Evolutionary conservation across 1,140 invertebrate species (phyloP).

Genomic region (Stegodyphus mimosarum): DNA sequence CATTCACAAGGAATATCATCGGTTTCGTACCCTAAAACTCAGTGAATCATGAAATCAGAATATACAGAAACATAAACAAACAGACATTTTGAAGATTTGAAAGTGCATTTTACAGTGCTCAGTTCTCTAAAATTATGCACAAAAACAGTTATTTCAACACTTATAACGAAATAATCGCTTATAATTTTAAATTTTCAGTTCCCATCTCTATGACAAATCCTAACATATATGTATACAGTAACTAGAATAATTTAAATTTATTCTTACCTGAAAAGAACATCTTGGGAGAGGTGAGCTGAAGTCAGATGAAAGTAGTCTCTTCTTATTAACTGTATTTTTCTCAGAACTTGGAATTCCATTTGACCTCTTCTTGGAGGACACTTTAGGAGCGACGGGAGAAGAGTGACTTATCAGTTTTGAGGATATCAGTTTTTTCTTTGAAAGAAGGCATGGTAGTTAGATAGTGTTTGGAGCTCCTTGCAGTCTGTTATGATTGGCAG

Average conservation of each 20-base stretch:
- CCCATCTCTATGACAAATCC: too few relatives aligned
- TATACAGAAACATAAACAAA: too few relatives aligned
- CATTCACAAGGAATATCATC: too few relatives aligned
- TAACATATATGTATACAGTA: too few relatives aligned
- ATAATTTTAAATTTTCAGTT: too few relatives aligned
- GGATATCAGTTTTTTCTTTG: constrained; percentile 12
- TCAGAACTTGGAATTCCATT: background rate
- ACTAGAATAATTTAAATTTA: background rate
- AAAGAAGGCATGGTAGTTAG: background rate
- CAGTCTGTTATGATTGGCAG: background rate
- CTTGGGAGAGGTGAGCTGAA: constrained; percentile 24
- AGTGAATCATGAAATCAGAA: too few relatives aligned
- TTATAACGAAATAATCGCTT: too few relatives aligned
- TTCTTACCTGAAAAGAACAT: constrained; percentile 53
- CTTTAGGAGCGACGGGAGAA: constrained; percentile 1
- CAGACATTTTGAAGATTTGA: too few relatives aligned
- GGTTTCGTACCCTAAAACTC: too few relatives aligned
- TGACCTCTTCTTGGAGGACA: constrained; percentile 29
- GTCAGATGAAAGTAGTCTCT: constrained; percentile 34
- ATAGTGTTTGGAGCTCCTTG: background rate
- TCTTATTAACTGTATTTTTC: constrained; percentile 8
- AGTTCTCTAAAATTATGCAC: too few relatives aligned
- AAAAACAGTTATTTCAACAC: too few relatives aligned
- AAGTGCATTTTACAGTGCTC: too few relatives aligned
- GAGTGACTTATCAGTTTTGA: background rate